A percentile compares a stretch with the other conserved stretches of the same genome.
Conservation (phyloP, 1,140 invertebrate species). For the Drosophila arizonae region DNA sequence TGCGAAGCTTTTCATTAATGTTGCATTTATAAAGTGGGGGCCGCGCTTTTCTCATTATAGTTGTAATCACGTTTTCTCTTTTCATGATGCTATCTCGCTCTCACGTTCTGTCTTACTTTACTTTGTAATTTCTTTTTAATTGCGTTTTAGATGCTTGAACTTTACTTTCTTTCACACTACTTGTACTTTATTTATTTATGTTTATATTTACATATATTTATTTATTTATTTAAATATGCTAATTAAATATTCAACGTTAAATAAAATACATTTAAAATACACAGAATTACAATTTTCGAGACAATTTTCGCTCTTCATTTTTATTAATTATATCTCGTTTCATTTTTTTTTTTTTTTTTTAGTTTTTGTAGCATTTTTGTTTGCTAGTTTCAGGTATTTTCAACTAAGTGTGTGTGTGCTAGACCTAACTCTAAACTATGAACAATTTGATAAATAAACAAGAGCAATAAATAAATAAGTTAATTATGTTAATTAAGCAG, state of each 20-base stretch:
- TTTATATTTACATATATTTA: slow-evolving; percentile 55
- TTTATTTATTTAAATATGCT: slow-evolving; percentile 59
- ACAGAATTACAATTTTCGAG: slow-evolving; percentile 49
- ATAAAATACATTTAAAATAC: slow-evolving; percentile 29
- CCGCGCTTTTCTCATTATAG: slow-evolving; percentile 26
- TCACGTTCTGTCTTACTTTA: slow-evolving; percentile 20
- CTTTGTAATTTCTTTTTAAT: slow-evolving; percentile 38
- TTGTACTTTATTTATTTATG: slow-evolving; percentile 11
- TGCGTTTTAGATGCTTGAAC: slow-evolving; percentile 10
- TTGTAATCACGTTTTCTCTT: slow-evolving; percentile 27
- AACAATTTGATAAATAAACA: slow-evolving; percentile 64
- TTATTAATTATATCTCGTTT: slow-evolving; percentile 31
- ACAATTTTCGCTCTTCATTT: slow-evolving; percentile 47
- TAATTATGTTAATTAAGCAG: slow-evolving; percentile 45
- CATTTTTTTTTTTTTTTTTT: slow-evolving; percentile 48
- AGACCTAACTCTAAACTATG: slow-evolving; percentile 46
- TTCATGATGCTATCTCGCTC: background rate
- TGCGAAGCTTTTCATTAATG: slow-evolving; percentile 47
- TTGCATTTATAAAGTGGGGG: slow-evolving; percentile 35
- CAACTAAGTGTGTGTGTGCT: slow-evolving; percentile 72
- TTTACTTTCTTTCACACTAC: slow-evolving; percentile 1
- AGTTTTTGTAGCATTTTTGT: slow-evolving; percentile 69
- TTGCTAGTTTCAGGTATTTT: slow-evolving; percentile 64
- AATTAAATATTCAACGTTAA: slow-evolving; percentile 49
- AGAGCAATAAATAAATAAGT: slow-evolving; percentile 44